Evolutionary conservation across 2,113 vertebrate genomes (phyloP).

Genomic region (Mustela nigripes): DNA sequence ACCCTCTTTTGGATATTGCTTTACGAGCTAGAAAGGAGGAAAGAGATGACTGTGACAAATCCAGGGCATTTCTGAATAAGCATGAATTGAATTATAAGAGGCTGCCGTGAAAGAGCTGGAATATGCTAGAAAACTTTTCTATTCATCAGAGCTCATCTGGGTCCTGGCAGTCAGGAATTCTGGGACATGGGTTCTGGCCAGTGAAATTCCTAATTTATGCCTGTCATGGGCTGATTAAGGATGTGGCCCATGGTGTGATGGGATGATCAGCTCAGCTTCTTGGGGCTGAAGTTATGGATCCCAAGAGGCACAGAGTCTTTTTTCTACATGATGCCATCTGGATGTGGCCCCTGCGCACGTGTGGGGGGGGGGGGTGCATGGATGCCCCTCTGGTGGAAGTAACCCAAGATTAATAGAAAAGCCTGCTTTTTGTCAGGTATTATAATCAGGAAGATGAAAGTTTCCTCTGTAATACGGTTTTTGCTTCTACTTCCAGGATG

Average conservation of each 20-base stretch:
- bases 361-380: not conserved
- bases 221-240: conserved; percentile 53
- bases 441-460: conserved; percentile 69
- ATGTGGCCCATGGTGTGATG: not conserved
- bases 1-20: conserved; percentile 49
- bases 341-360: not conserved
- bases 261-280: conserved; percentile 64
- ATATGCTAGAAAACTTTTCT: not conserved
- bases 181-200: conserved; percentile 40
- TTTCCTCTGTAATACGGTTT: conserved; percentile 64
- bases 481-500: conserved; percentile 64
- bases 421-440: conserved; percentile 66
- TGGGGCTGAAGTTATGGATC: conserved; percentile 68
- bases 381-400: conserved; percentile 46
- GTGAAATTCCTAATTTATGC: conserved; percentile 66
- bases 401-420: conserved; percentile 72
- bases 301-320: conserved; percentile 37
- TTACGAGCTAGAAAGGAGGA: conserved; percentile 60
- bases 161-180: conserved; percentile 38
- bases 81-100: not conserved
- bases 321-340: conserved; percentile 60
- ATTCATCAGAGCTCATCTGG: conserved; percentile 61
- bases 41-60: conserved; percentile 63
- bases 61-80: conserved; percentile 44
- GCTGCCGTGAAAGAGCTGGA: not conserved